These are phyloP conservation scores for Grus americana DNA, from an alignment of 2,113 vertebrate genomes.

Conservation along the genomic window DNA sequence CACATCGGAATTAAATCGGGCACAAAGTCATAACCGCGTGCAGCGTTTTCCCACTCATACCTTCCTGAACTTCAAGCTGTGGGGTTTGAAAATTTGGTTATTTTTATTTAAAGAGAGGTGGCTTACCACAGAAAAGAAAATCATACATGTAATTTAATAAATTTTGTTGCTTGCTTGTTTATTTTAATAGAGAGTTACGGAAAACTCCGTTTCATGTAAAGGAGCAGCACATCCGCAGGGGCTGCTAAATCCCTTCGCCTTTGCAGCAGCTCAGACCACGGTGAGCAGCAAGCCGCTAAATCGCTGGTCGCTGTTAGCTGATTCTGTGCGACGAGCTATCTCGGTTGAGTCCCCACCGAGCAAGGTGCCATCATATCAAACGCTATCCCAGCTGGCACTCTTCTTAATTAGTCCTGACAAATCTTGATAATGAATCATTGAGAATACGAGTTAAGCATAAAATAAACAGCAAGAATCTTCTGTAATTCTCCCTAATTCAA, in stretches of 20 bases:
- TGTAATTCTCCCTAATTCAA: not conserved
- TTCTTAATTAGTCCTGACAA: conserved; percentile 41
- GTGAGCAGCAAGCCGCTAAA: rapidly evolving
- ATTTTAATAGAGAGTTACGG: not conserved
- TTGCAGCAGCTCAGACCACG: not conserved
- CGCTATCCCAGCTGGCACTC: not conserved
- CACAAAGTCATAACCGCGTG: rapidly evolving
- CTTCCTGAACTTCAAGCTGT: not conserved
- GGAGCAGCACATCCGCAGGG: not conserved
- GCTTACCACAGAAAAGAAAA: not conserved
- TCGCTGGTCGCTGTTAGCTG: not conserved
- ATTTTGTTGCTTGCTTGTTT: not conserved
- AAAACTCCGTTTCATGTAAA: not conserved
- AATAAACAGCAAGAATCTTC: not conserved
- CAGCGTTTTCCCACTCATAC: rapidly evolving
- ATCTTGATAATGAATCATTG: conserved; percentile 40
- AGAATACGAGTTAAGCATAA: not conserved
- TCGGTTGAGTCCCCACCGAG: not conserved
- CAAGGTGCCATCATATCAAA: not conserved
- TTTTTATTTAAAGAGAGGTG: not conserved
- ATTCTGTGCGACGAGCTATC: not conserved
- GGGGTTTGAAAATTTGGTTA: not conserved
- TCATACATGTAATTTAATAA: too few relatives aligned
- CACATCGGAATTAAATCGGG: not conserved
- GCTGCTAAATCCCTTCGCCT: not conserved